These are phyloP conservation scores for Iguana delicatissima DNA, from an alignment of 2,797 vertebrate genomes.

Conservation along the genomic window DNA sequence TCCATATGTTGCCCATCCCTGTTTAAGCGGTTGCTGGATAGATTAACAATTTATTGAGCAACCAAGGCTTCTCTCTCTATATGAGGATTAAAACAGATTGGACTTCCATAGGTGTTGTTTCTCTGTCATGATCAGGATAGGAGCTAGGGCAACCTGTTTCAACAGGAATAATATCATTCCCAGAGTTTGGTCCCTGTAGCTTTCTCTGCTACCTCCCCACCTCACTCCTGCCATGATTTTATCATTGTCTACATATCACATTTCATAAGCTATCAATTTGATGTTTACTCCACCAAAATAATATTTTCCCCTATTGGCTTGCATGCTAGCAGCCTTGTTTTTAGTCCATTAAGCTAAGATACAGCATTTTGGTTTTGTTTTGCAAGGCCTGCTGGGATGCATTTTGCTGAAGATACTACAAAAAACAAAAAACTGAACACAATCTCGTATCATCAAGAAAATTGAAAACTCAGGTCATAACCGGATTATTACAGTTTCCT, in stretches of 20 bases:
- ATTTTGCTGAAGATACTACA: conserved; percentile 32
- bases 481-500: background rate
- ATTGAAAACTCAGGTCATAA: background rate
- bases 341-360: conserved; percentile 39
- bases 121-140: background rate
- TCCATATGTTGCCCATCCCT: too few species aligned
- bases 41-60: too few species aligned
- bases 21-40: background rate
- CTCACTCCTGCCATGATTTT: background rate
- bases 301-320: conserved; percentile 43
- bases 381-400: conserved; percentile 7
- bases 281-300: conserved; percentile 53
- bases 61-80: too few species aligned
- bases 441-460: background rate
- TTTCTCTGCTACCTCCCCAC: background rate
- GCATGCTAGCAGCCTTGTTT: conserved; percentile 42
- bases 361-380: background rate
- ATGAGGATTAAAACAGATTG: too few species aligned
- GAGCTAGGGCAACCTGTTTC: too few species aligned
- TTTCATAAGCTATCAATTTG: conserved; percentile 47
- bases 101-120: background rate
- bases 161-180: background rate
- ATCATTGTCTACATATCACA: conserved; percentile 20
- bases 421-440: conserved; percentile 1
- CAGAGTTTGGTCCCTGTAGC: background rate